Conservation (phyloP, 2,888 invertebrate genomes). For the Athalia rosae region DNA sequence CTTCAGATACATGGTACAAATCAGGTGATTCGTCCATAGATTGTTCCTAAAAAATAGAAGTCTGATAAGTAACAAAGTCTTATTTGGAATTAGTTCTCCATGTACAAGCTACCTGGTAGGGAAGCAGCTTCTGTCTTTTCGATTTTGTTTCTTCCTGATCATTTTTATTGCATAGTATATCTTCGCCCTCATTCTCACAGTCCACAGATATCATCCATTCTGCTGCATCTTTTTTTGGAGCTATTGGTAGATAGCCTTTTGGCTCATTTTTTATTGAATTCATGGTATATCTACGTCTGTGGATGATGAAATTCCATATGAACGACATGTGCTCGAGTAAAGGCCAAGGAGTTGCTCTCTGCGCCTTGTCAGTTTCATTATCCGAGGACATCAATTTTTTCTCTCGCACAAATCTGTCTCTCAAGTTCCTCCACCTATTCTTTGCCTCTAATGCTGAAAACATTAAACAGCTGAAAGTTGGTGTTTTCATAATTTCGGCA, state of each 20-base stretch:
- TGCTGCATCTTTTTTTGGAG: constrained; percentile 27
- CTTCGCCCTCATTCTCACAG: constrained; percentile 3
- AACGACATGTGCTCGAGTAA: constrained; percentile 46
- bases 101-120: constrained; percentile 37
- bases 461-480: background rate
- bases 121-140: constrained; percentile 35
- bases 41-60: constrained; percentile 35
- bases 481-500: no score
- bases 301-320: constrained; percentile 45
- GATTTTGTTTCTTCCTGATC: constrained; percentile 25
- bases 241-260: constrained; percentile 12
- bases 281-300: constrained; percentile 40
- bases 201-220: constrained; percentile 43
- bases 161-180: constrained; percentile 16
- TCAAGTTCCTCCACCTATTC: constrained; percentile 43
- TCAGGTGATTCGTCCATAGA: constrained; percentile 41
- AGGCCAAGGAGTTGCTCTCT: constrained; percentile 36
- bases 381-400: constrained; percentile 42
- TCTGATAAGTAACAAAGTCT: background rate
- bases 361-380: constrained; percentile 20
- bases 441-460: constrained; percentile 39
- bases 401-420: constrained; percentile 45
- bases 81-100: background rate
- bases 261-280: constrained; percentile 41
- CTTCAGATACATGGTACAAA: constrained; percentile 38